Evolutionary conservation across 1,140 invertebrate species (phyloP).

Genomic region (Trichonephila clavata): DNA sequence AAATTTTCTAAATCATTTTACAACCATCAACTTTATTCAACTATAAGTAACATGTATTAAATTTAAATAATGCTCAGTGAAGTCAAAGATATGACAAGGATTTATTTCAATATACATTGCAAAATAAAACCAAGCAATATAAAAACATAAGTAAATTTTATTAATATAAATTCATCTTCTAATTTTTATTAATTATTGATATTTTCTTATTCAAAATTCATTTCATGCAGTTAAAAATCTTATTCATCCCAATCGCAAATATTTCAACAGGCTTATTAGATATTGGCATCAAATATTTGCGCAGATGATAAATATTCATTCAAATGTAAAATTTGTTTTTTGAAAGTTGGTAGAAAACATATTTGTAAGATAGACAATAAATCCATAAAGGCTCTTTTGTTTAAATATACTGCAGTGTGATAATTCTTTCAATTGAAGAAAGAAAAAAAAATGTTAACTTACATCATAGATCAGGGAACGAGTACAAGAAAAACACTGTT

Average conservation of each 20-base stretch:
- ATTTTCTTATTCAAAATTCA: too few species aligned
- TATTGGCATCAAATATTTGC: background rate
- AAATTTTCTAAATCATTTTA: too few species aligned
- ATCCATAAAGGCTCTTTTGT: background rate
- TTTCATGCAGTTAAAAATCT: background rate
- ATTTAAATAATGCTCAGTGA: too few species aligned
- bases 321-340: background rate
- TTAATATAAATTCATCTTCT: too few species aligned
- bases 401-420: background rate
- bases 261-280: background rate
- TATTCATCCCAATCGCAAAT: background rate
- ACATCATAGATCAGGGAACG: background rate
- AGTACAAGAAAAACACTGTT: background rate
- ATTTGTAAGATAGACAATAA: background rate
- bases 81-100: too few species aligned
- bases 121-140: too few species aligned
- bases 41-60: too few species aligned
- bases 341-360: background rate
- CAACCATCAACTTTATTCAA: too few species aligned
- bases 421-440: background rate
- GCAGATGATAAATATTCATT: background rate
- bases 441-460: background rate
- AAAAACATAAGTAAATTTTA: too few species aligned
- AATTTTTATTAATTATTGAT: too few species aligned
- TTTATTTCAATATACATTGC: too few species aligned